phyloP scores from a whole-genome alignment of 2,888 invertebrate genomes.

The Ochropleura leucogaster region DNA sequence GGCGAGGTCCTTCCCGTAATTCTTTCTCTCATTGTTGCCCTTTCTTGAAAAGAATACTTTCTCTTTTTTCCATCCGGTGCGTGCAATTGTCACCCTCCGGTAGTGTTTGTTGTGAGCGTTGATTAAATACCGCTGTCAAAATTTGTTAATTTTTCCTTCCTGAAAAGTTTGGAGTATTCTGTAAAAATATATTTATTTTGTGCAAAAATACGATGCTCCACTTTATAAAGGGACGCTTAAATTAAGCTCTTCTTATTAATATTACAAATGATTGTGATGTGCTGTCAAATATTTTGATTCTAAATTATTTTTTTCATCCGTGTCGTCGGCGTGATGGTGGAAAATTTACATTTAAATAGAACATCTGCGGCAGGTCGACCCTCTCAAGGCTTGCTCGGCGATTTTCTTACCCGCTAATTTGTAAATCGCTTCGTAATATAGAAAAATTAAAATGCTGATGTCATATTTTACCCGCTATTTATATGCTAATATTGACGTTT shows the following conservation, averaged over 20 bases:
- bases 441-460: conserved; percentile 91
- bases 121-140: conserved; percentile 88
- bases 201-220: conserved; percentile 22
- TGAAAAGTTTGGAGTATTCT: conserved; percentile 65
- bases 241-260: conserved; percentile 55
- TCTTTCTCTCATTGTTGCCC: conserved; percentile 88
- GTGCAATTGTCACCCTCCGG: conserved; percentile 89
- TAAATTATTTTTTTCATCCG: conserved; percentile 86
- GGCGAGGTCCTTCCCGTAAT: conserved; percentile 80
- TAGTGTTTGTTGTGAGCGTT: conserved; percentile 86
- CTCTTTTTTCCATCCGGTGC: conserved; percentile 79
- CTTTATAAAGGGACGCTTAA: conserved; percentile 46
- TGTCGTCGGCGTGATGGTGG: conserved; percentile 84
- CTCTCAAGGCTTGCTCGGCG: conserved; percentile 85
- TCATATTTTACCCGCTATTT: conserved; percentile 89
- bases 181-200: conserved; percentile 34
- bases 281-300: conserved; percentile 85
- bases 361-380: conserved; percentile 89
- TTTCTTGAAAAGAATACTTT: conserved; percentile 87
- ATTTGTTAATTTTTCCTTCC: conserved; percentile 83
- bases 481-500: conserved; percentile 86
- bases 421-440: conserved; percentile 90
- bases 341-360: conserved; percentile 91
- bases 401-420: conserved; percentile 90
- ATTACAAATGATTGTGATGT: conserved; percentile 70